These are phyloP conservation scores for Cercocebus atys DNA, from an alignment of 2,113 vertebrate genomes.

Conservation along the genomic window DNA sequence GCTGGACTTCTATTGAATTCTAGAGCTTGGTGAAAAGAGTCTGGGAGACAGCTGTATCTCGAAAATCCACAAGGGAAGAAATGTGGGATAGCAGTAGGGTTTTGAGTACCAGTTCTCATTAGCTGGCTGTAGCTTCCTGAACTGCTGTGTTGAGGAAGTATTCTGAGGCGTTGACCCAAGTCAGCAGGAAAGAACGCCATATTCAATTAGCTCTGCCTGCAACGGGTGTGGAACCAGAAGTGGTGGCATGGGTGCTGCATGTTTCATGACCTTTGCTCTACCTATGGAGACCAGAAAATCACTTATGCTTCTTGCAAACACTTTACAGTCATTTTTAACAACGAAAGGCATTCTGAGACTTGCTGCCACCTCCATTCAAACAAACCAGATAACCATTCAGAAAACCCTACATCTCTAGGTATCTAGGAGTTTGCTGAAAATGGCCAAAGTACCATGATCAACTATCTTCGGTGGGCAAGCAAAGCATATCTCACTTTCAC, in stretches of 20 bases:
- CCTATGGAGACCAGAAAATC: not conserved
- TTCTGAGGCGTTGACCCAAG: not conserved
- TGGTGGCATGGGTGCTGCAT: too few species aligned
- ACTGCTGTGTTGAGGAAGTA: not conserved
- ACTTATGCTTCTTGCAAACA: not conserved
- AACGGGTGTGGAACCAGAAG: not conserved
- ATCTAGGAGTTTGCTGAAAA: not conserved
- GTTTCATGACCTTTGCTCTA: not conserved
- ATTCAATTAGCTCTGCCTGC: not conserved
- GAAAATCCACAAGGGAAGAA: not conserved
- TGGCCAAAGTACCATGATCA: not conserved
- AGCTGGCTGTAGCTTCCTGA: not conserved
- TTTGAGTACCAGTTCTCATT: not conserved
- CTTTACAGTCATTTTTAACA: not conserved
- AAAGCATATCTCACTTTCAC: not conserved
- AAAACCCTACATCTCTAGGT: not conserved
- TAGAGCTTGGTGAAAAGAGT: not conserved
- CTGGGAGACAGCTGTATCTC: not conserved
- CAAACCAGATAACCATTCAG: not conserved
- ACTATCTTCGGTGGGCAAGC: not conserved
- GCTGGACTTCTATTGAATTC: not conserved
- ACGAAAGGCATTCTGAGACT: not conserved
- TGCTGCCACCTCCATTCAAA: not conserved
- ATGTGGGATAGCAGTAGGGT: not conserved
- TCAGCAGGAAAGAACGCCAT: not conserved